phyloP scores from a whole-genome alignment of 2,888 invertebrate species.

The Gisinianus flammeolus region DNA sequence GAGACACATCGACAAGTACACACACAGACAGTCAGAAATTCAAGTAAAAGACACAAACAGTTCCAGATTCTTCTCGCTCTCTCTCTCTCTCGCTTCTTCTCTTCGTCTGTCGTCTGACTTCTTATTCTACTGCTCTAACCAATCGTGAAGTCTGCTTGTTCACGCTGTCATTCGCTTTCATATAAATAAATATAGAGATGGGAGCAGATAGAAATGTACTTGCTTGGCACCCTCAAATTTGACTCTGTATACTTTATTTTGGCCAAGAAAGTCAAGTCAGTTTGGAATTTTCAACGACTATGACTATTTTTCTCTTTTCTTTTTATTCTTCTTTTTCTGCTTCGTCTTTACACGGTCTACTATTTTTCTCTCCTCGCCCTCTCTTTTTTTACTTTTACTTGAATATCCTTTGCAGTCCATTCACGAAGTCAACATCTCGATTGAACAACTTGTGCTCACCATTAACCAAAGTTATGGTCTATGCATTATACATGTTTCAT shows the following conservation, averaged over 20 bases:
- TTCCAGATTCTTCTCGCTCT: conserved; percentile 14
- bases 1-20: not conserved
- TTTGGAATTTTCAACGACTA: not conserved
- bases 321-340: not conserved
- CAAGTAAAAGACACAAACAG: not conserved
- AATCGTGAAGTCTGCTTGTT: not conserved
- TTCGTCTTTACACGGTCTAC: conserved; percentile 8
- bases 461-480: conserved; percentile 43
- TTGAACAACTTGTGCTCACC: conserved; percentile 40
- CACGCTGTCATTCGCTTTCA: not conserved
- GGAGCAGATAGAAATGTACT: not conserved
- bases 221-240: not conserved
- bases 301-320: not conserved
- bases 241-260: not conserved
- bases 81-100: not conserved
- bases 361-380: not conserved
- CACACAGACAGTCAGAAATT: not conserved
- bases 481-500: conserved; percentile 46
- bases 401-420: conserved; percentile 26
- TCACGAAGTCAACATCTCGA: conserved; percentile 36
- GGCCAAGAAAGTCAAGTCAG: not conserved
- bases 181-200: not conserved
- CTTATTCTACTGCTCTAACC: not conserved
- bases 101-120: not conserved
- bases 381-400: not conserved